Evolutionary conservation across 2,797 vertebrate species (phyloP), one percentile per base, ranked within the genome.

Genomic region (Cheirogaleus major): DNA sequence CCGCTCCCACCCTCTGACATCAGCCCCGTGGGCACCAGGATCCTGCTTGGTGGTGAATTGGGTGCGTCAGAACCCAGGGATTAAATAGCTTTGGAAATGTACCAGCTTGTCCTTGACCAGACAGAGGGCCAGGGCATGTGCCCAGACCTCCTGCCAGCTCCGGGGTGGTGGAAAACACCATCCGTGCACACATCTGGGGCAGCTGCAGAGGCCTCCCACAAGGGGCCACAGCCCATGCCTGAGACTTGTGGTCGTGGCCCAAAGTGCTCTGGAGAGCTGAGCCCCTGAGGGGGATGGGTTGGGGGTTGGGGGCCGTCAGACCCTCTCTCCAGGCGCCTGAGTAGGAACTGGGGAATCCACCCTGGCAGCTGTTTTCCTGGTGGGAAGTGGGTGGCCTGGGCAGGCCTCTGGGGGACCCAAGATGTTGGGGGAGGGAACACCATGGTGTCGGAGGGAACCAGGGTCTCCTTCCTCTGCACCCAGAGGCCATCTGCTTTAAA

Each of bases 1-100:
- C 27, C 4, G 3, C 41, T 32, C 67, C 78, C 1, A 8, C 81
- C 69, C 83, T 92, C 95, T 92, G 93, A 92, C 92, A 87, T 92
- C 94, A 91, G 89, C 82, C 70, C 87, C 6, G 25, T 55, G 82
- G 97, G 76, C 81, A 57, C 87, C 43, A 35, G 97, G 97, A 92
- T 91, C 88, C 92, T 89, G 94, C 91, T 57, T 50, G 75, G 38
- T 90, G 95, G 81, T n/a, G 87, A 96, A 63, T 48, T 0, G 9
- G 73, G 80, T 95, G 84, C 73, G 69, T 97, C 96, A 96, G 91
- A 94, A 76, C 93, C 86, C 50, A 45, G 67, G 81, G 85, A 95
- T 95, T 95, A 95, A 96, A 81, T 11, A 30, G 93, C 82, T 93
- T 93, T 96, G 38, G 43, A 95, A 97, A 97, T 95, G 23, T 35